These are phyloP conservation scores for Samia ricini DNA, from an alignment of 1,140 invertebrate genomes.

Conservation along the genomic window DNA sequence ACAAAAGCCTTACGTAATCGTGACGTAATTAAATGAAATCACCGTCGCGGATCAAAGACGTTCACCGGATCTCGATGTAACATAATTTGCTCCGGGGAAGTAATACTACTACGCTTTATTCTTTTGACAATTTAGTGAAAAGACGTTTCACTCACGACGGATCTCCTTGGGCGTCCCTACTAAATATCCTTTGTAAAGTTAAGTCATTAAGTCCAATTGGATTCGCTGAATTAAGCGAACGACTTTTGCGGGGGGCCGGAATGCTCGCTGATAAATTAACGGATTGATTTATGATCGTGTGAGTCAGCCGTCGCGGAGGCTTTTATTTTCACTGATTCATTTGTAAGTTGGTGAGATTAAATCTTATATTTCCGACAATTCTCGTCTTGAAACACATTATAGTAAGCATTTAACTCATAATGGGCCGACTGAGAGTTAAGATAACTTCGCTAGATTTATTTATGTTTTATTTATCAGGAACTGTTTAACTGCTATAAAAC, in stretches of 20 bases:
- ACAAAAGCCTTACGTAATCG: slow-evolving; percentile 12
- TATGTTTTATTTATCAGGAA: too few relatives aligned
- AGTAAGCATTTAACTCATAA: too few relatives aligned
- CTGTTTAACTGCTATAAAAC: too few relatives aligned
- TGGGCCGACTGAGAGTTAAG: too few relatives aligned
- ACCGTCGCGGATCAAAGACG: slow-evolving; percentile 24
- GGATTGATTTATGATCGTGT: slow-evolving; percentile 28
- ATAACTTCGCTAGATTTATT: too few relatives aligned
- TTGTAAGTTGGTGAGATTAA: neutral
- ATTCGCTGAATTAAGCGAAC: slow-evolving; percentile 26
- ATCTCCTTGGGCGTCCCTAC: slow-evolving; percentile 26
- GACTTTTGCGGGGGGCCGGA: slow-evolving; percentile 24
- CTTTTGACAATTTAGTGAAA: slow-evolving; percentile 19
- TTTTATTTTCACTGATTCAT: neutral
- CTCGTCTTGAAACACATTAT: neutral
- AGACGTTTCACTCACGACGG: slow-evolving; percentile 13
- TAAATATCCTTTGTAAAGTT: slow-evolving; percentile 29
- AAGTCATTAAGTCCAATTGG: slow-evolving; percentile 34
- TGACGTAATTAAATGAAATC: slow-evolving; percentile 38
- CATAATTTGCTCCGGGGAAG: slow-evolving; percentile 34
- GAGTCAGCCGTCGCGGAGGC: neutral
- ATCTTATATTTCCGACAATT: neutral
- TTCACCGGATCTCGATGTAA: slow-evolving; percentile 28
- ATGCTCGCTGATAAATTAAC: slow-evolving; percentile 35
- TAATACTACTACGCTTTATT: slow-evolving; percentile 25